phyloP scores from a whole-genome alignment of 1,140 invertebrate genomes.

The Trissolcus basalis region DNA sequence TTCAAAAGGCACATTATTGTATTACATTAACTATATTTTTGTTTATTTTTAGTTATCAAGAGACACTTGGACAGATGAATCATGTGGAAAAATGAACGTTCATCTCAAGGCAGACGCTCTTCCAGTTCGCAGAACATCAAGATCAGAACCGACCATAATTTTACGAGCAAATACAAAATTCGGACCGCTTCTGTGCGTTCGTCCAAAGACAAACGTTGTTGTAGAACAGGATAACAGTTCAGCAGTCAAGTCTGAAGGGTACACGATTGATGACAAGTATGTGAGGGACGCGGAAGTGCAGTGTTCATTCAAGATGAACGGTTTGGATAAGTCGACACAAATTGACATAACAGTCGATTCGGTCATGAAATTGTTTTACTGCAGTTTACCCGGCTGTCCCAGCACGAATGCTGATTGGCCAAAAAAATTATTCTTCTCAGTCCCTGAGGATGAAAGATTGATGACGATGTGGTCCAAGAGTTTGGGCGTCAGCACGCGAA shows the following conservation, averaged over 20 bases:
- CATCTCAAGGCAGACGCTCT: not conserved
- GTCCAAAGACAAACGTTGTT: not conserved
- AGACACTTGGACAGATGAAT: conserved; percentile 1
- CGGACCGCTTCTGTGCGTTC: not conserved
- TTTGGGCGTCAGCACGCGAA: conserved; percentile 10
- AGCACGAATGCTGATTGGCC: conserved; percentile 11
- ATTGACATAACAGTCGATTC: conserved; percentile 8
- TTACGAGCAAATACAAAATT: not conserved
- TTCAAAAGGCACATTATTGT: too few relatives aligned
- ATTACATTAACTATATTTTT: too few relatives aligned
- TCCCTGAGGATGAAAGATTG: conserved; percentile 7
- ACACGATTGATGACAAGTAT: conserved; percentile 1
- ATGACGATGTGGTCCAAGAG: not conserved
- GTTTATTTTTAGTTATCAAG: too few relatives aligned
- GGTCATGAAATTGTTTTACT: conserved; percentile 9
- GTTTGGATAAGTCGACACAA: conserved; percentile 1
- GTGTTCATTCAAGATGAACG: not conserved
- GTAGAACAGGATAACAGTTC: not conserved
- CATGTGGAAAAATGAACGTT: conserved; percentile 1
- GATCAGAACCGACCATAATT: not conserved
- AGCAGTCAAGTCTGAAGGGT: conserved; percentile 8
- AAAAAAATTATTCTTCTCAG: conserved; percentile 13
- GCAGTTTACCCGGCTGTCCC: conserved; percentile 16
- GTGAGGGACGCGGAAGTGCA: conserved; percentile 10
- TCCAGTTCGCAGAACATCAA: not conserved